Evolutionary conservation across 1,140 invertebrate species (phyloP), one percentile per base, ranked within the genome.

Genomic region (Chionoecetes opilio): DNA sequence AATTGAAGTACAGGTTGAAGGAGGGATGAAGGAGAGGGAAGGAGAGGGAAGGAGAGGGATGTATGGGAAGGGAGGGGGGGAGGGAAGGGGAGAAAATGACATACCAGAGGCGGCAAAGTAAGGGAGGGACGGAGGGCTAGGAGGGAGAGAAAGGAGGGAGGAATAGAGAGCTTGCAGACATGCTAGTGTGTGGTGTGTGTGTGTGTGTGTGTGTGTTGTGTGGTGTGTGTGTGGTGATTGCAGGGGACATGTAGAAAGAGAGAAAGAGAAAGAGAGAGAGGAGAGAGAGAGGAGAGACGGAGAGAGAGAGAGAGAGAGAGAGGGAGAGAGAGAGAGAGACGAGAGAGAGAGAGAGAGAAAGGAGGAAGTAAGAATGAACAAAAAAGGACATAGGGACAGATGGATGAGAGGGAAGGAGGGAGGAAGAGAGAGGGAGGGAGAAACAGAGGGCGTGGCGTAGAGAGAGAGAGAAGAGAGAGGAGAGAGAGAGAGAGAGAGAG

Each of bases 161-260:
- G 46, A 11, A 53, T 53, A 53, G 46, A 53, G 46, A 17, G 21
- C 2, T 17, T 53, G 11, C 46, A 53, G 46, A 53, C 46, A 53
- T 53, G 46, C 82, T 84, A 31, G 3, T 17, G 26, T 84, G 82
- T 84, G 82, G 82, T 84, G 82, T 84, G 82, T 84, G 82, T 84
- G 82, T 84, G 82, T 84, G 82, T 84, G 82, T 84, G 82, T 84
- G 82, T 84, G 82, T 84, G 82, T 84, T 84, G 82, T 84, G 32
- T 34, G 82, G 31, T n/a, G 82, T 29, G 82, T n/a, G 26, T 82
- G 82, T 82, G 82, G 3, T n/a, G 82, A 29, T 29, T 84, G 26
- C 26, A 84, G 82, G 82, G 82, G 26, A 84, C n/a, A n/a, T n/a
- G n/a, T n/a, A 9, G 46, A 53, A 53, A 17, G 63, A 75, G n/a